Conservation (phyloP, 2,888 invertebrate species). For the Aricia artaxerxes region DNA sequence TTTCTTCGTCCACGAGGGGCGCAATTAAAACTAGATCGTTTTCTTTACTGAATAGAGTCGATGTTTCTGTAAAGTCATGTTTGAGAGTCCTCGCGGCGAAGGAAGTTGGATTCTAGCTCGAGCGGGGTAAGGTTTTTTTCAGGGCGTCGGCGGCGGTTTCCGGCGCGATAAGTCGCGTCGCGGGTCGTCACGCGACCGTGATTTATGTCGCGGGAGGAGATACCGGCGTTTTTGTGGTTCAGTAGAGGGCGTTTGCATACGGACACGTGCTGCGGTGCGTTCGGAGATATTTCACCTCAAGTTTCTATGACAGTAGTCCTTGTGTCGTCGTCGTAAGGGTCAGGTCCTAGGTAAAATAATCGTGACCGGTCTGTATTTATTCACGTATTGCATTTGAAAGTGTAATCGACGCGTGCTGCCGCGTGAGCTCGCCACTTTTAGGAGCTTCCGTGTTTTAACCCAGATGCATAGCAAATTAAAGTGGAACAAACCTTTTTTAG, state of each 20-base stretch:
- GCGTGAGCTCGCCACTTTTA: background rate
- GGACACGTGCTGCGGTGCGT: slow-evolving; percentile 35
- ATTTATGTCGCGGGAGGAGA: slow-evolving; percentile 78
- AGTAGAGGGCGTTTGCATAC: slow-evolving; percentile 50
- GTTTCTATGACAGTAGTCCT: background rate
- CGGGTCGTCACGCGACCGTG: slow-evolving; percentile 77
- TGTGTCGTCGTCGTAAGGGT: background rate
- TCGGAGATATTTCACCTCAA: background rate
- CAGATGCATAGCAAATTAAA: background rate
- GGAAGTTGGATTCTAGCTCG: slow-evolving; percentile 59
- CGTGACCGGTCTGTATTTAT: slow-evolving; percentile 28
- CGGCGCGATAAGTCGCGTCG: slow-evolving; percentile 73
- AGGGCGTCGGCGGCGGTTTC: slow-evolving; percentile 52
- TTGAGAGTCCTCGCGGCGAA: slow-evolving; percentile 46
- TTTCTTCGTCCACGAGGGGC: slow-evolving; percentile 58
- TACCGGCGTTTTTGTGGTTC: slow-evolving; percentile 65
- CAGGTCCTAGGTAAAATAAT: background rate
- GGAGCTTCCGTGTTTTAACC: background rate
- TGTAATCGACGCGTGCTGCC: slow-evolving; percentile 40
- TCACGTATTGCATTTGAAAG: slow-evolving; percentile 43
- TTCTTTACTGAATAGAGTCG: slow-evolving; percentile 56
- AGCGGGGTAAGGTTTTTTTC: slow-evolving; percentile 43
- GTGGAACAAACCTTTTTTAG: background rate
- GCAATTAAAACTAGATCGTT: slow-evolving; percentile 53
- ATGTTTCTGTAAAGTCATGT: slow-evolving; percentile 47